Conservation (phyloP, 2,888 invertebrate genomes). For the Chrysotoxum bicinctum region DNA sequence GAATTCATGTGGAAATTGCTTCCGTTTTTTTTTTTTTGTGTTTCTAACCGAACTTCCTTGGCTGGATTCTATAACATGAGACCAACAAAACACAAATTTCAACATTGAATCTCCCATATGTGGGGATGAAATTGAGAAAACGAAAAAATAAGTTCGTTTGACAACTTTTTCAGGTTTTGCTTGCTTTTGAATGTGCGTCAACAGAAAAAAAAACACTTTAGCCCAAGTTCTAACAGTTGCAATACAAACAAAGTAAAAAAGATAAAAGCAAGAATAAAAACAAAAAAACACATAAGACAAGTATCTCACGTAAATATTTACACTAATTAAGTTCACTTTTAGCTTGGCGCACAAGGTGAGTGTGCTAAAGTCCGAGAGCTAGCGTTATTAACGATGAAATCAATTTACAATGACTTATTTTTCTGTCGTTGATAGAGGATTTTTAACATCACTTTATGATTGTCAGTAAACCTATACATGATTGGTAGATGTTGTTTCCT, state of each 20-base stretch:
- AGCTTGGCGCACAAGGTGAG: slow-evolving; percentile 59
- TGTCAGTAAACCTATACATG: no score
- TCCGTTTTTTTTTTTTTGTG: slow-evolving; percentile 3
- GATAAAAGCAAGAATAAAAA: slow-evolving; percentile 27
- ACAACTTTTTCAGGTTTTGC: slow-evolving; percentile 17
- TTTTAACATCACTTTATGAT: no score
- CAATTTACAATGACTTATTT: no score
- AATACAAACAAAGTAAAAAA: slow-evolving; percentile 3
- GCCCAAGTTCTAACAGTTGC: background rate
- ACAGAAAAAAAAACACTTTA: slow-evolving; percentile 13
- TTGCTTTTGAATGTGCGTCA: slow-evolving; percentile 41
- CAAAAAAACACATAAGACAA: slow-evolving; percentile 23
- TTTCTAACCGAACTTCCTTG: background rate
- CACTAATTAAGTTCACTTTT: slow-evolving; percentile 68
- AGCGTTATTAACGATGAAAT: background rate
- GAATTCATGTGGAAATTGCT: background rate
- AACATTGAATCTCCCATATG: slow-evolving; percentile 18
- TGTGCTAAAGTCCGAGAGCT: background rate
- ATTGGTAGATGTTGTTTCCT: no score
- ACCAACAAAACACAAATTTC: background rate
- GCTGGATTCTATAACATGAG: background rate
- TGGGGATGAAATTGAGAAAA: slow-evolving; percentile 18
- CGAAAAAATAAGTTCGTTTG: slow-evolving; percentile 13
- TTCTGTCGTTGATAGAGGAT: no score
- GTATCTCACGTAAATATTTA: slow-evolving; percentile 65